phyloP scores from a whole-genome alignment of 2,113 vertebrate species.

The Chloebia gouldiae region DNA sequence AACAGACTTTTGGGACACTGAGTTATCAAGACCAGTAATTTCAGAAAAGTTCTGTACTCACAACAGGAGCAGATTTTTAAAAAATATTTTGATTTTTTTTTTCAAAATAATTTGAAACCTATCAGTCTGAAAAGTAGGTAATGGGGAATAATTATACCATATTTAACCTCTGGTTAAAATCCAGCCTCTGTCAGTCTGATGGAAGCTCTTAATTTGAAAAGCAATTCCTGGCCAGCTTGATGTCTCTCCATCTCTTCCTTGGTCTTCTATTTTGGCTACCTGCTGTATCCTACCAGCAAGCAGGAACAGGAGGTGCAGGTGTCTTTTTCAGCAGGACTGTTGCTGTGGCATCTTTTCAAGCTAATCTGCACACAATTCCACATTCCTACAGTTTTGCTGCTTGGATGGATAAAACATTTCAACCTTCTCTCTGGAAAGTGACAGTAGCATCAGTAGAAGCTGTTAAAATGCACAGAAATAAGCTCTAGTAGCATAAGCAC shows the following conservation, averaged over 20 bases:
- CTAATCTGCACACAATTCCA: not conserved
- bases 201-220: not conserved
- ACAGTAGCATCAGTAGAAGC: not conserved
- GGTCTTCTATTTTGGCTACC: not conserved
- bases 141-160: not conserved
- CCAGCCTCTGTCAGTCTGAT: not conserved
- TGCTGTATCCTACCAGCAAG: not conserved
- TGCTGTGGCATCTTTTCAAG: slow-evolving; percentile 14
- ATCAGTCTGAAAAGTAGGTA: not conserved
- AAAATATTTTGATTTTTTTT: not conserved
- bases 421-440: not conserved
- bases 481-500: not conserved
- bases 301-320: not conserved
- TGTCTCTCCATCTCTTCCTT: not conserved
- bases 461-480: not conserved
- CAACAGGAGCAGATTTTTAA: not conserved
- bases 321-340: slow-evolving; percentile 1
- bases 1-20: not conserved
- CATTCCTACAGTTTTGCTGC: not conserved
- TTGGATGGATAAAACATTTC: slow-evolving; percentile 15
- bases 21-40: not conserved
- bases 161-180: not conserved
- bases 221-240: not conserved
- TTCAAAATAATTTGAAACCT: not conserved
- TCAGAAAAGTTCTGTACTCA: not conserved